Evolutionary conservation across 2,113 vertebrate species (phyloP).

Genomic region (Sinocyclocheilus grahami): DNA sequence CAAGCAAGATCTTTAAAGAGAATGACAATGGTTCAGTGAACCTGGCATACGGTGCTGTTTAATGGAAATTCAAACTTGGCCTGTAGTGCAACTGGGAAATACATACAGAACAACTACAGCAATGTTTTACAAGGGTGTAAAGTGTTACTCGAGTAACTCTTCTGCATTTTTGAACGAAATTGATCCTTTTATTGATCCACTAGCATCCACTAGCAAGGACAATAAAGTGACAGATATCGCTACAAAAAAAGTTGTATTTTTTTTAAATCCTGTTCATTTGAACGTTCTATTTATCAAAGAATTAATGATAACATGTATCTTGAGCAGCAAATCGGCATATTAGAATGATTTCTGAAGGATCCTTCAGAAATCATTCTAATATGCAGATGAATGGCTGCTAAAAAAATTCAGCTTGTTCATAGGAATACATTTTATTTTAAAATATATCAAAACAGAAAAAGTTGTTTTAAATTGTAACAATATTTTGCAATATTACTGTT

Average conservation of each 20-base stretch:
- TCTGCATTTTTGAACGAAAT: background rate
- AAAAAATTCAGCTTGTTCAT: background rate
- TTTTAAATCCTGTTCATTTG: no score
- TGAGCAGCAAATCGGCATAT: background rate
- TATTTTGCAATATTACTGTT: background rate
- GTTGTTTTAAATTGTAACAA: background rate
- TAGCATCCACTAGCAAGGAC: background rate
- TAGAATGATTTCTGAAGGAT: background rate
- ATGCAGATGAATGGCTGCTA: background rate
- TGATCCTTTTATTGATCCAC: background rate
- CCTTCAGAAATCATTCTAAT: no score
- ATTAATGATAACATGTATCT: background rate
- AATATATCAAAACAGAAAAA: background rate
- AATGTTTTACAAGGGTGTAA: background rate
- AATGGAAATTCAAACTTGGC: background rate
- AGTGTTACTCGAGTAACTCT: background rate
- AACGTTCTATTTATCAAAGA: no score
- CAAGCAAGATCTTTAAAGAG: constrained; percentile 30
- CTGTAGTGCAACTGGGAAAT: background rate
- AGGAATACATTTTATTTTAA: background rate
- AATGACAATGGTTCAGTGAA: background rate
- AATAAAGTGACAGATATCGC: background rate
- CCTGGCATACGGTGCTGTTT: background rate
- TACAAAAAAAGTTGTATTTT: no score
- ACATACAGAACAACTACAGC: background rate